Percentiles rank a stretch among this genome's conserved stretches.
These are phyloP conservation scores for Dallia pectoralis DNA, from an alignment of 2,797 vertebrate genomes.

Conservation along the genomic window DNA sequence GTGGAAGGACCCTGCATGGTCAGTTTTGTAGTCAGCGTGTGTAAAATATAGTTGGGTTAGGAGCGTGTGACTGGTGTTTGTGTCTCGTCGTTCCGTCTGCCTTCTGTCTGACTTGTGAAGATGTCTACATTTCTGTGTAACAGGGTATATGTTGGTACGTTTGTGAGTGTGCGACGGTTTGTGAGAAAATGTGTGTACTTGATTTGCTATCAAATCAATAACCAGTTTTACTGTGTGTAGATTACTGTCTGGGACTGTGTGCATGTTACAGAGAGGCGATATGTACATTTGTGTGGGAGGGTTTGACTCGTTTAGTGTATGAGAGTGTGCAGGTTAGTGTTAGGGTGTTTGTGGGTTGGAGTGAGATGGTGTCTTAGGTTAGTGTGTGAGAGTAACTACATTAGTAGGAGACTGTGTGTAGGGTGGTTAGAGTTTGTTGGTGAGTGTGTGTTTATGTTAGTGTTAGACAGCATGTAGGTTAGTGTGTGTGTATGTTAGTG, in stretches of 20 bases:
- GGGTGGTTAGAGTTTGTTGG: too few relatives aligned
- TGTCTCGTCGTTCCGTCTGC: not conserved
- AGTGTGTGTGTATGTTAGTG: not conserved
- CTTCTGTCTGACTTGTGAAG: not conserved
- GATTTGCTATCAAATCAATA: too few relatives aligned
- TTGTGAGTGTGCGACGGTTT: not conserved
- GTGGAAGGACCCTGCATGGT: not conserved
- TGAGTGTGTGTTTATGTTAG: too few relatives aligned
- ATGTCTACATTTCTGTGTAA: not conserved
- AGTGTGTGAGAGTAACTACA: too few relatives aligned
- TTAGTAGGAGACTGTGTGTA: too few relatives aligned
- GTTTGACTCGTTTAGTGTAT: too few relatives aligned
- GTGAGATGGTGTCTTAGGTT: too few relatives aligned
- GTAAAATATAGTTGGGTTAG: not conserved
- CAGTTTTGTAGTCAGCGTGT: not conserved
- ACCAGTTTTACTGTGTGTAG: too few relatives aligned
- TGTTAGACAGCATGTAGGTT: not conserved
- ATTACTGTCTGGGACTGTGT: not conserved
- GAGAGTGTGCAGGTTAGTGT: too few relatives aligned
- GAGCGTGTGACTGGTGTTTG: not conserved
- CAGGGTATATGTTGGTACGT: not conserved
- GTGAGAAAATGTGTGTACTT: not conserved
- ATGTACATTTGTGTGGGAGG: too few relatives aligned
- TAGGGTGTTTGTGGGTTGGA: too few relatives aligned
- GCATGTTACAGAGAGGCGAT: too few relatives aligned